A percentile compares a stretch with the other conserved stretches of the same genome.
Evolutionary conservation across 2,113 vertebrate genomes (phyloP).

Genomic region (Otis tarda): DNA sequence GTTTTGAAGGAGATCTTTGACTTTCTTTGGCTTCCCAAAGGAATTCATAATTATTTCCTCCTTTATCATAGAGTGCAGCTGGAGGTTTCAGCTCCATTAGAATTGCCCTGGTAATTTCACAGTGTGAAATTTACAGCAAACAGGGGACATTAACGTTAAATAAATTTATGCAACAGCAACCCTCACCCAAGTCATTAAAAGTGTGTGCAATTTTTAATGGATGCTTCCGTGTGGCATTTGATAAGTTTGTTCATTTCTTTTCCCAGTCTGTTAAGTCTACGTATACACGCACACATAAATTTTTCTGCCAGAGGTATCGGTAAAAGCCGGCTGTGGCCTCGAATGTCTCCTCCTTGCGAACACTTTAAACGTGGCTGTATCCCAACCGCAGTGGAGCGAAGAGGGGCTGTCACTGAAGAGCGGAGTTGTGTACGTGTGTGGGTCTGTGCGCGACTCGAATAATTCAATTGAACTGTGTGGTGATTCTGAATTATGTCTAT

Average conservation of each 20-base stretch:
- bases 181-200: conserved; percentile 65
- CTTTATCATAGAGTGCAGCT: conserved; percentile 69
- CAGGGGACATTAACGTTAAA: conserved; percentile 67
- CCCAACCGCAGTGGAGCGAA: neutral
- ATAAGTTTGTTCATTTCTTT: conserved; percentile 57
- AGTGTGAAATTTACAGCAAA: conserved; percentile 67
- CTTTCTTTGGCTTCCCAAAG: conserved; percentile 63
- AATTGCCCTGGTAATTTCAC: conserved; percentile 68
- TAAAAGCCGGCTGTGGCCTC: neutral
- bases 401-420: neutral
- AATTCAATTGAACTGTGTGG: conserved; percentile 59
- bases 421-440: neutral
- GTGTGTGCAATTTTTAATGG: conserved; percentile 45
- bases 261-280: neutral
- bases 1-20: conserved; percentile 60
- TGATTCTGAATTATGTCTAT: conserved; percentile 54
- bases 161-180: conserved; percentile 69
- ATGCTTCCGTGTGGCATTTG: conserved; percentile 49
- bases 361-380: neutral
- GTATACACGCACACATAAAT: neutral
- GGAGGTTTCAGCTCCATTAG: conserved; percentile 66
- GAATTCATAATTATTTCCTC: conserved; percentile 65
- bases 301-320: neutral
- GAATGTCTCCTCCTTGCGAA: neutral
- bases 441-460: neutral